phyloP scores from a whole-genome alignment of 2,113 vertebrate species.

The Okapia johnstoni region DNA sequence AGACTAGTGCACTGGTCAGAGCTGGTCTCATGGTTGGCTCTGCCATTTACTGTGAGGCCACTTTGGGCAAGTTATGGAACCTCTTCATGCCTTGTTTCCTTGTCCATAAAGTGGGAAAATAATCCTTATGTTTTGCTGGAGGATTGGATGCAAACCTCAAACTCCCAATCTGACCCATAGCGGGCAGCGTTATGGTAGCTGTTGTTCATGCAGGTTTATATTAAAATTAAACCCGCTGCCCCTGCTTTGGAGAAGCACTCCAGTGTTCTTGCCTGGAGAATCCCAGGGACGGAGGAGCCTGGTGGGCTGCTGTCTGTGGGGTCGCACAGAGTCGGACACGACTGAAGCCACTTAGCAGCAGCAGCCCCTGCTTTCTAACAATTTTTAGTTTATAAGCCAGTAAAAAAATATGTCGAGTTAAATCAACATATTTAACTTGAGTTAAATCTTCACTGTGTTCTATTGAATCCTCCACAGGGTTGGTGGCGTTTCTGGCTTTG shows the following conservation, averaged over 20 bases:
- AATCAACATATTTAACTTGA: not conserved
- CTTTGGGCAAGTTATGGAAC: not conserved
- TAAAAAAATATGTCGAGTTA: not conserved
- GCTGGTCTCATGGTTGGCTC: not conserved
- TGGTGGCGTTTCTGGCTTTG: not conserved
- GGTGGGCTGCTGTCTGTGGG: too few species aligned
- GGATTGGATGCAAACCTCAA: not conserved
- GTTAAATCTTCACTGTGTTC: not conserved
- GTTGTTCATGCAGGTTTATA: not conserved
- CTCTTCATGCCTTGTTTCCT: not conserved
- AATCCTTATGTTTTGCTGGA: not conserved
- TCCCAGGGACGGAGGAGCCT: too few species aligned
- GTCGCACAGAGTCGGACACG: too few species aligned
- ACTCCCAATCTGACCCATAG: not conserved
- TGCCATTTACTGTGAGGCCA: not conserved
- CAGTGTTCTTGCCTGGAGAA: too few species aligned
- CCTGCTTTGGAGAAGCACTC: not conserved
- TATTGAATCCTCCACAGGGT: not conserved
- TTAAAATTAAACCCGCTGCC: not conserved
- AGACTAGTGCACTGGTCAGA: not conserved
- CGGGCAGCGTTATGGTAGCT: fast-evolving
- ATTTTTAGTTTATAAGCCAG: not conserved
- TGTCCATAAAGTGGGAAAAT: not conserved
- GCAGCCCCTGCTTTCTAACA: not conserved
- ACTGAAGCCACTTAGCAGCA: too few species aligned